Evolutionary conservation across 2,888 invertebrate species (phyloP).

Genomic region (Myopa testacea): DNA sequence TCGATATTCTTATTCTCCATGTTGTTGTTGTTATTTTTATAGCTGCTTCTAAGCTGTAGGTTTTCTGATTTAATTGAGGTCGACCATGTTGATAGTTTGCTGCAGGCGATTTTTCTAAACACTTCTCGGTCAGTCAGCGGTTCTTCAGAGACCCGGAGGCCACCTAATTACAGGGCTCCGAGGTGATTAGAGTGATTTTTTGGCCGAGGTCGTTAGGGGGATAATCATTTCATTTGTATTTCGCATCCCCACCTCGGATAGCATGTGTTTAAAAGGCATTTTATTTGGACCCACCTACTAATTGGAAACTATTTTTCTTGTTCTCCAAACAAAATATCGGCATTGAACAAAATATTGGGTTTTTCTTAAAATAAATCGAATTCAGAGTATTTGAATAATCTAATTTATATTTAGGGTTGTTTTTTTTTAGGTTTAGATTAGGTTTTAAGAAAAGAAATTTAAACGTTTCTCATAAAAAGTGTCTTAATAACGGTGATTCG

Average conservation of each 20-base stretch:
- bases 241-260: constrained; percentile 18
- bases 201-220: not conserved
- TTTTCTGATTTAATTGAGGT: constrained; percentile 38
- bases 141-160: not conserved
- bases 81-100: constrained; percentile 27
- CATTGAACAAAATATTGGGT: too few species aligned
- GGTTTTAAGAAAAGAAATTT: too few species aligned
- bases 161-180: constrained; percentile 12
- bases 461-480: too few species aligned
- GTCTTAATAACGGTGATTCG: too few species aligned
- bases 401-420: too few species aligned
- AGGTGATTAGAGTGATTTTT: constrained; percentile 18
- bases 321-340: not conserved
- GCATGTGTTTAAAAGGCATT: constrained; percentile 32
- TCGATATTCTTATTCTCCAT: not conserved
- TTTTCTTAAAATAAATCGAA: too few species aligned
- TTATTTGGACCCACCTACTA: constrained; percentile 25
- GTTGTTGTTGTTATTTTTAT: not conserved
- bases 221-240: constrained; percentile 23
- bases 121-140: not conserved
- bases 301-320: constrained; percentile 6
- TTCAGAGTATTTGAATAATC: too few species aligned
- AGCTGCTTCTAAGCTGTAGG: constrained; percentile 3
- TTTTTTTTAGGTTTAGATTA: too few species aligned
- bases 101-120: constrained; percentile 26